Conservation (phyloP, 2,888 invertebrate genomes). For the Xanthorhoe spadicearia region DNA sequence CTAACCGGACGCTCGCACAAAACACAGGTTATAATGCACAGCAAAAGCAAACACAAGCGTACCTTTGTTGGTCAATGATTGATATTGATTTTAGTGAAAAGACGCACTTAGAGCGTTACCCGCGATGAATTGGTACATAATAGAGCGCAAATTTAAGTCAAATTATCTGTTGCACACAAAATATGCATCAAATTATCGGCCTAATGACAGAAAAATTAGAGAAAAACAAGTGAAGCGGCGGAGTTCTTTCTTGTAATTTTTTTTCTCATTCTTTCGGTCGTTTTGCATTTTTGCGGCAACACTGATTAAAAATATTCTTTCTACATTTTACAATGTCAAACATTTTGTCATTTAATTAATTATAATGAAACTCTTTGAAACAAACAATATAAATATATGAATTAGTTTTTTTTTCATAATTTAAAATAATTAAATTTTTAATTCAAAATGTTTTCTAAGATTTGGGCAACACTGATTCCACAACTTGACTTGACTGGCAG, state of each 20-base stretch:
- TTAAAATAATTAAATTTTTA: too few relatives aligned
- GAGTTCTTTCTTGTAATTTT: constrained; percentile 70
- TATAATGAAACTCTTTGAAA: neutral
- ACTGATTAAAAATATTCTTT: constrained; percentile 1
- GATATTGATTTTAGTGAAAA: constrained; percentile 84
- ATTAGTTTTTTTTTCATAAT: too few relatives aligned
- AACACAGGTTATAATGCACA: constrained; percentile 82
- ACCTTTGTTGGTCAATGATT: constrained; percentile 84
- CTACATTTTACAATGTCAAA: neutral
- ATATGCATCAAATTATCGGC: constrained; percentile 82
- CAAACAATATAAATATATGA: too few relatives aligned
- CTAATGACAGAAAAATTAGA: constrained; percentile 84
- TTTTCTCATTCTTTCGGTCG: constrained; percentile 71
- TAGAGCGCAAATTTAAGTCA: constrained; percentile 74
- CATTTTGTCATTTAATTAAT: neutral
- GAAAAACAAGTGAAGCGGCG: constrained; percentile 84
- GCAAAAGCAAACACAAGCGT: constrained; percentile 83
- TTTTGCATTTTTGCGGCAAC: constrained; percentile 37
- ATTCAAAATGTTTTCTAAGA: too few relatives aligned
- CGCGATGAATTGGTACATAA: constrained; percentile 77
- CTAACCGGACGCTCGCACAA: constrained; percentile 84
- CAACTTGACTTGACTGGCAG: too few relatives aligned
- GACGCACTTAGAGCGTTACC: constrained; percentile 76
- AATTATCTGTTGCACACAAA: constrained; percentile 82
- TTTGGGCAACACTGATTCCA: too few relatives aligned